Conservation (phyloP, 2,888 invertebrate species). For the Scaptomyza reducta region DNA sequence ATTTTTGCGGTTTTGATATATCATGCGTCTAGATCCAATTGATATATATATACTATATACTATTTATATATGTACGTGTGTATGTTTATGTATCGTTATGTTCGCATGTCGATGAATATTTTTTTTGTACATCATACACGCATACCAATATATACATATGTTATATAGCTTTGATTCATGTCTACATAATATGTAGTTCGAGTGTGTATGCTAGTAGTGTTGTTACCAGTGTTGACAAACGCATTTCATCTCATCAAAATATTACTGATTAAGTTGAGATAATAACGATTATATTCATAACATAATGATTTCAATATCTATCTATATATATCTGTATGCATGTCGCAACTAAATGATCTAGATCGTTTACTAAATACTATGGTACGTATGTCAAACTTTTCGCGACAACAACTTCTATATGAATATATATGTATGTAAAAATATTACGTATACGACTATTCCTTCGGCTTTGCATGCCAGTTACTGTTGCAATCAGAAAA, state of each 20-base stretch:
- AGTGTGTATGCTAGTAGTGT: neutral
- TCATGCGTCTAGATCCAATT: constrained; percentile 26
- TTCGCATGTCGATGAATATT: neutral
- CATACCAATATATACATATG: neutral
- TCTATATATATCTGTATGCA: neutral
- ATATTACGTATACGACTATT: too few relatives aligned
- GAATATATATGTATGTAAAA: too few relatives aligned
- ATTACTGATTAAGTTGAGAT: neutral
- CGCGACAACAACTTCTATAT: too few relatives aligned
- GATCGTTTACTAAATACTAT: neutral
- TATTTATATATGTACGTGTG: neutral
- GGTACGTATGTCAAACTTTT: neutral
- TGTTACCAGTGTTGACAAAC: neutral
- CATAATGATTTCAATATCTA: neutral
- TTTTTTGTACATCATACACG: constrained; percentile 7
- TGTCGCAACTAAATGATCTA: neutral
- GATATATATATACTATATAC: constrained; percentile 4
- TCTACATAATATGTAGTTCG: neutral
- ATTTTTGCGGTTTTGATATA: too few relatives aligned
- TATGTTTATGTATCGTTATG: constrained; percentile 1
- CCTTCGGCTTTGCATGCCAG: neutral
- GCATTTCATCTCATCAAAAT: neutral
- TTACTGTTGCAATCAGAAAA: neutral
- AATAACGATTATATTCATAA: neutral
- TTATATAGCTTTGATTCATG: neutral